These are phyloP conservation scores for Hydropotes inermis DNA, from an alignment of 2,113 vertebrate species.

Conservation along the genomic window DNA sequence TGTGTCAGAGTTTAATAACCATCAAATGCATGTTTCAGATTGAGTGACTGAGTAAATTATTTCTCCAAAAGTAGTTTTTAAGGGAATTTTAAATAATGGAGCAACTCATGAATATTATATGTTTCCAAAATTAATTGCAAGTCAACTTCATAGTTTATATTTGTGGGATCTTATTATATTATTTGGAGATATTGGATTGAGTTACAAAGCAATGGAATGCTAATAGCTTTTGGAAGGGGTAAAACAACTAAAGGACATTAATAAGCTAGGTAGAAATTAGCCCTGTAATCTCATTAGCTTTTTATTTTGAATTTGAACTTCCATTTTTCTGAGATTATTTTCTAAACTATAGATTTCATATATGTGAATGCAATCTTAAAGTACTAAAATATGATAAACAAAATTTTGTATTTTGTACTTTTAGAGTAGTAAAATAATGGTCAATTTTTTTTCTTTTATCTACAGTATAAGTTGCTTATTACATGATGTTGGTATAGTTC, in stretches of 20 bases:
- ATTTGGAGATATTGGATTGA: constrained; percentile 58
- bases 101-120: constrained; percentile 74
- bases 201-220: constrained; percentile 37
- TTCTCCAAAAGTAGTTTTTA: constrained; percentile 77
- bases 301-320: background rate
- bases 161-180: constrained; percentile 70
- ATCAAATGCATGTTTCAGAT: constrained; percentile 77
- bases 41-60: constrained; percentile 81
- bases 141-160: constrained; percentile 60
- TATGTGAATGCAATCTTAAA: background rate
- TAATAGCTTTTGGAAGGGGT: constrained; percentile 31
- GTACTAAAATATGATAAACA: background rate
- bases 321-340: background rate
- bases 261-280: background rate
- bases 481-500: background rate
- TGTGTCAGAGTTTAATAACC: constrained; percentile 75
- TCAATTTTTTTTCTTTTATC: background rate
- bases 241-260: background rate
- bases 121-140: constrained; percentile 76
- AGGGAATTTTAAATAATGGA: constrained; percentile 67
- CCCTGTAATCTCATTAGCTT: background rate
- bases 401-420: background rate
- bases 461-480: background rate
- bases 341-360: background rate
- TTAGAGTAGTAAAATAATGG: background rate